A percentile compares a stretch with the other conserved stretches of the same genome.
These are phyloP conservation scores for Proctacanthus coquilletti DNA, from an alignment of 1,140 invertebrate species.

Conservation along the genomic window DNA sequence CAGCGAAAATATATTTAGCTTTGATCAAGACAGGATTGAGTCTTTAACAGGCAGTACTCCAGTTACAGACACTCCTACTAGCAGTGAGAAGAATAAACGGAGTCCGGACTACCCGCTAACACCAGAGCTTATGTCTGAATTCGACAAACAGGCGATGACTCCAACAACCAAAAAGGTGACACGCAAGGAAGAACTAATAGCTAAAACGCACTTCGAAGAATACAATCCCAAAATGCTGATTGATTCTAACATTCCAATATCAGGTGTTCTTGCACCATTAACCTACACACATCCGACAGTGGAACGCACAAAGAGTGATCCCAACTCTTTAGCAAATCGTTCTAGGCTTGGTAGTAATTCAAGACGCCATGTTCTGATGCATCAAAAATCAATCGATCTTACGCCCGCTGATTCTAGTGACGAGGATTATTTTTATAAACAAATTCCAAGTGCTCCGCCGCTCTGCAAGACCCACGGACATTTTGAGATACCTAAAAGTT, in stretches of 20 bases:
- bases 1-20: conserved; percentile 47
- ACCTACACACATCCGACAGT: conserved; percentile 48
- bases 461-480: conserved; percentile 46
- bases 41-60: conserved; percentile 42
- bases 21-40: conserved; percentile 51
- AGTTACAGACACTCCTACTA: conserved; percentile 35
- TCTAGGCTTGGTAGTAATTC: conserved; percentile 52
- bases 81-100: conserved; percentile 23
- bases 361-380: conserved; percentile 58
- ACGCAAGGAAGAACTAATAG: conserved; percentile 42
- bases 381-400: conserved; percentile 71
- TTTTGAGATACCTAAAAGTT: conserved; percentile 45
- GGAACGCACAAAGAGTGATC: conserved; percentile 70
- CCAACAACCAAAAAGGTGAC: conserved; percentile 34
- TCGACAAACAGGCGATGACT: conserved; percentile 37
- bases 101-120: conserved; percentile 28
- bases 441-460: conserved; percentile 51
- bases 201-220: conserved; percentile 45
- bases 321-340: conserved; percentile 53
- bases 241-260: conserved; percentile 27
- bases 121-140: conserved; percentile 39
- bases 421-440: conserved; percentile 55
- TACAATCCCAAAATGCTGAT: conserved; percentile 39
- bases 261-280: conserved; percentile 16
- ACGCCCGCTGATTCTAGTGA: conserved; percentile 68